Evolutionary conservation across 2,888 invertebrate genomes (phyloP).

Genomic region (Alsophila aescularia): DNA sequence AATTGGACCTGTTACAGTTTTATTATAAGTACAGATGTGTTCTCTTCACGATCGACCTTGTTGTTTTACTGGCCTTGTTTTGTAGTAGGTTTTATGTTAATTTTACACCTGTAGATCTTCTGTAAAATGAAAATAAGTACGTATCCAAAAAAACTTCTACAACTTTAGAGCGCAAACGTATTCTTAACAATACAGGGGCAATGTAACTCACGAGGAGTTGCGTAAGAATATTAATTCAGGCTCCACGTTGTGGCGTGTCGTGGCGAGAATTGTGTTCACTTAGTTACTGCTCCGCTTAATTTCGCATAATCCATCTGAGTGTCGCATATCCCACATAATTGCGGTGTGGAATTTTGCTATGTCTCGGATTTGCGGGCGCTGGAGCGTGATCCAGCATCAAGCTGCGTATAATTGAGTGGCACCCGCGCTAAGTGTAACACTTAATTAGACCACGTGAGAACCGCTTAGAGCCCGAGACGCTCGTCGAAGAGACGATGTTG

Average conservation of each 20-base stretch:
- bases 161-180: too few species aligned
- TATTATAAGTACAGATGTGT: too few species aligned
- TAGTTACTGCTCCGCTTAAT: conserved; percentile 73
- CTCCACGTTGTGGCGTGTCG: conserved; percentile 48
- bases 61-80: too few species aligned
- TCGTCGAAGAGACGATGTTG: conserved; percentile 53
- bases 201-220: not conserved
- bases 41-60: too few species aligned
- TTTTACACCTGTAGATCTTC: too few species aligned
- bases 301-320: conserved; percentile 78
- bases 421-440: conserved; percentile 70
- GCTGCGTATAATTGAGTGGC: conserved; percentile 78
- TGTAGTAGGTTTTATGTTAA: too few species aligned
- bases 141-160: not conserved
- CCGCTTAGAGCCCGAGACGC: conserved; percentile 57
- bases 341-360: conserved; percentile 70
- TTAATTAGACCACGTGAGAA: conserved; percentile 79
- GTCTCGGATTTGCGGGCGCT: conserved; percentile 60
- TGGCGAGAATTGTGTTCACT: conserved; percentile 69
- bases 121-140: too few species aligned
- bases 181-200: not conserved
- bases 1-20: too few species aligned
- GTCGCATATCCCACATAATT: conserved; percentile 74
- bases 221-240: conserved; percentile 34
- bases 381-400: conserved; percentile 75